Evolutionary conservation across 2,797 vertebrate species (phyloP).

Genomic region (Hozukius guyotensis): DNA sequence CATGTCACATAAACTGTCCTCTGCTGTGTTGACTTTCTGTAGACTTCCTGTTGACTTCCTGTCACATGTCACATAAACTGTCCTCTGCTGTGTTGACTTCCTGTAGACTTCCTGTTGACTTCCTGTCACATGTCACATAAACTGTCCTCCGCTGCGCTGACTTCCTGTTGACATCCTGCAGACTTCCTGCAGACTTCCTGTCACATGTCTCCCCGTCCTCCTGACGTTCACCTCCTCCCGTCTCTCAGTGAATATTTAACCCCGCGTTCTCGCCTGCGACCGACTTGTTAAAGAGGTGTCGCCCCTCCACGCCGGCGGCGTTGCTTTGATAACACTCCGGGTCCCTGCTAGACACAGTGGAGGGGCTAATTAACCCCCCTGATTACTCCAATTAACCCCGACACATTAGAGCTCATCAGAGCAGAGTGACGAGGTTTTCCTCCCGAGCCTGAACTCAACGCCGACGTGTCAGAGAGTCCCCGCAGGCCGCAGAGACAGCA

Average conservation of each 20-base stretch:
- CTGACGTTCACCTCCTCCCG: neutral
- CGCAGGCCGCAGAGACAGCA: neutral
- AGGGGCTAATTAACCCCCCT: constrained; percentile 86
- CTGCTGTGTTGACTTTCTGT: no score
- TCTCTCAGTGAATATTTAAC: constrained; percentile 72
- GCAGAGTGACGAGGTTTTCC: constrained; percentile 47
- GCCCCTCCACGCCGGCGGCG: constrained; percentile 62
- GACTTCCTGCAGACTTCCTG: neutral
- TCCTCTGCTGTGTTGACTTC: no score
- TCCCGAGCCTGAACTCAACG: constrained; percentile 35
- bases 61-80: no score
- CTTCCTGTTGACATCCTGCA: no score
- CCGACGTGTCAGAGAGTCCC: neutral
- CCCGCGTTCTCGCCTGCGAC: constrained; percentile 60
- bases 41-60: no score
- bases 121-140: no score
- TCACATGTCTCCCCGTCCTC: neutral
- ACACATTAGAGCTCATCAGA: constrained; percentile 82
- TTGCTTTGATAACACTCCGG: constrained; percentile 75
- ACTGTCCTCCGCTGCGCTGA: no score
- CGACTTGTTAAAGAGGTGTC: constrained; percentile 79
- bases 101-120: no score
- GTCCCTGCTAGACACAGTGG: constrained; percentile 60
- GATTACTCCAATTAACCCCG: constrained; percentile 87
- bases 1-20: neutral